A percentile compares a stretch with the other conserved stretches of the same genome.
Conservation (phyloP, 2,888 invertebrate genomes). For the Platycheirus albimanus region DNA sequence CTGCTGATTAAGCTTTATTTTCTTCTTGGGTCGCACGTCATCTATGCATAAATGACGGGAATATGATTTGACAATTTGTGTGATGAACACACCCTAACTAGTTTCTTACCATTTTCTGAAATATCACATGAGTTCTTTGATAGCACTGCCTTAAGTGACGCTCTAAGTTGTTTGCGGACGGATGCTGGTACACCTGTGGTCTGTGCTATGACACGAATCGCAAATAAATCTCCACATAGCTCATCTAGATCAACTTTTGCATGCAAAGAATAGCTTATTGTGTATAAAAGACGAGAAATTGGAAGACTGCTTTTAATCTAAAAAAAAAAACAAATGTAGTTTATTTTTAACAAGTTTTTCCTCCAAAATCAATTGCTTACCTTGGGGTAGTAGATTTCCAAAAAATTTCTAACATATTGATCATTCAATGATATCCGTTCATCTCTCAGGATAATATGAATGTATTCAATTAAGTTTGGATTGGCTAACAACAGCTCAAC, state of each 20-base stretch:
- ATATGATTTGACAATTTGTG: not conserved
- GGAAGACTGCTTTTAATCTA: slow-evolving; percentile 81
- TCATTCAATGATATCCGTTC: slow-evolving; percentile 93
- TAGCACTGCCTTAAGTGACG: slow-evolving; percentile 80
- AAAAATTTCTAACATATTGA: slow-evolving; percentile 92
- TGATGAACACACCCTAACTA: not conserved
- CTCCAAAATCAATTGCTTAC: slow-evolving; percentile 83
- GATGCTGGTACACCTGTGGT: slow-evolving; percentile 81
- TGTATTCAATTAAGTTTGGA: slow-evolving; percentile 93
- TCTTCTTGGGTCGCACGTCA: slow-evolving; percentile 75
- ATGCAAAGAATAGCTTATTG: slow-evolving; percentile 82
- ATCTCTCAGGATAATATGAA: slow-evolving; percentile 94
- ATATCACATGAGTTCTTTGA: slow-evolving; percentile 80
- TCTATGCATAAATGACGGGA: slow-evolving; percentile 39
- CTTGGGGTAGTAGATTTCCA: slow-evolving; percentile 95
- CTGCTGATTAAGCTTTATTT: slow-evolving; percentile 67
- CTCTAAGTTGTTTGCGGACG: slow-evolving; percentile 81
- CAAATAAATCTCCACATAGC: slow-evolving; percentile 82
- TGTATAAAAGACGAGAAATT: slow-evolving; percentile 82
- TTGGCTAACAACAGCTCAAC: slow-evolving; percentile 91
- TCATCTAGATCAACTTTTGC: slow-evolving; percentile 82
- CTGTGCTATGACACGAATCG: slow-evolving; percentile 82
- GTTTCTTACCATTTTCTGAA: slow-evolving; percentile 78
- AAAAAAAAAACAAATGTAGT: slow-evolving; percentile 14
- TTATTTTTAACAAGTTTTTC: too few species aligned